Percentiles rank a stretch among this genome's conserved stretches.
These are phyloP conservation scores for Fissipunctia ypsillon DNA, from an alignment of 2,888 invertebrate genomes.

Conservation along the genomic window DNA sequence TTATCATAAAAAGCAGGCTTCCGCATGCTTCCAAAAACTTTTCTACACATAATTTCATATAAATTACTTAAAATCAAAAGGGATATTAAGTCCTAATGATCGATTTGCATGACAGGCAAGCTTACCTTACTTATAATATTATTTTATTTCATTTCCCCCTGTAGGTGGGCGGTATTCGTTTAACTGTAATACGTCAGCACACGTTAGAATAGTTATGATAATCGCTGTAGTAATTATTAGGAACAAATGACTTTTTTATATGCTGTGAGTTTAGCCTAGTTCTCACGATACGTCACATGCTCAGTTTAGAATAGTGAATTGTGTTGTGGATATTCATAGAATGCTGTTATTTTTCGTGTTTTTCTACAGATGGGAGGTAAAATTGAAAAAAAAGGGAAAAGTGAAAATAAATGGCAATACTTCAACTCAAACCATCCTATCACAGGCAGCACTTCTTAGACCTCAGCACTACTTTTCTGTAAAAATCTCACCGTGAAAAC, in stretches of 20 bases:
- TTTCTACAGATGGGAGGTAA: background rate
- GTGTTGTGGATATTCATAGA: background rate
- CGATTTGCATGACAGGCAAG: constrained; percentile 86
- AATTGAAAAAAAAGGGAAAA: background rate
- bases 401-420: background rate
- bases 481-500: no score
- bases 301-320: constrained; percentile 24
- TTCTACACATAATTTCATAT: constrained; percentile 85
- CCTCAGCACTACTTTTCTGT: background rate
- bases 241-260: constrained; percentile 81
- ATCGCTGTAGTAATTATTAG: constrained; percentile 85
- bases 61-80: constrained; percentile 90
- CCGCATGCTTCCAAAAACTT: constrained; percentile 74
- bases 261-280: constrained; percentile 71
- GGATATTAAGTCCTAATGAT: constrained; percentile 87
- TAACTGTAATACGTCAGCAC: constrained; percentile 83
- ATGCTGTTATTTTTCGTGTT: background rate
- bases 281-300: constrained; percentile 74
- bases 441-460: background rate
- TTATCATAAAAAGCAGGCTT: constrained; percentile 81
- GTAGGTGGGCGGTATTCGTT: constrained; percentile 83
- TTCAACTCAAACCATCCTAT: background rate
- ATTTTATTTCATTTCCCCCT: constrained; percentile 80
- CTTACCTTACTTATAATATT: constrained; percentile 85
- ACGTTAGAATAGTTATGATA: constrained; percentile 80